A percentile compares a stretch with the other conserved stretches of the same genome.
Conservation (phyloP, 2,888 invertebrate species). For the Habroteleia sp. region DNA sequence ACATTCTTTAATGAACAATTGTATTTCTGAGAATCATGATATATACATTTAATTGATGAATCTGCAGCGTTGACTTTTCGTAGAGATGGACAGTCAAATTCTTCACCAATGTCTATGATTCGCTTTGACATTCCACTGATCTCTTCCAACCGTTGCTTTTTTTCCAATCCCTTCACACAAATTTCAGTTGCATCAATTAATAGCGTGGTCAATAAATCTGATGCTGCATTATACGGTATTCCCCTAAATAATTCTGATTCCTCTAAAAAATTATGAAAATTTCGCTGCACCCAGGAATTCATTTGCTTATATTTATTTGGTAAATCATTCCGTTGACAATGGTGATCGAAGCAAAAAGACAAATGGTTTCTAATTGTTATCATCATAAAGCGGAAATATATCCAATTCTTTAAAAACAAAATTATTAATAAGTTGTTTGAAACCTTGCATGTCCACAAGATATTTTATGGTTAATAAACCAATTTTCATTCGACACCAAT, state of each 20-base stretch:
- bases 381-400: background rate
- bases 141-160: constrained; percentile 18
- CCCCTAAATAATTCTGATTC: no score
- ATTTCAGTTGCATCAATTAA: constrained; percentile 23
- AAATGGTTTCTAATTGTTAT: background rate
- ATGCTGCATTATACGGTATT: constrained; percentile 13
- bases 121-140: constrained; percentile 9
- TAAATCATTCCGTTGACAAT: constrained; percentile 17
- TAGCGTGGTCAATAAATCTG: constrained; percentile 5
- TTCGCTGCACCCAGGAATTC: constrained; percentile 23
- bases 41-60: constrained; percentile 2
- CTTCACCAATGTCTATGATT: constrained; percentile 19
- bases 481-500: background rate
- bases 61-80: constrained; percentile 10
- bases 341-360: constrained; percentile 19
- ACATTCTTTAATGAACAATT: constrained; percentile 25
- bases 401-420: constrained; percentile 38
- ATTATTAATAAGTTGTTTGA: constrained; percentile 17
- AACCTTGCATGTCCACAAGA: constrained; percentile 32
- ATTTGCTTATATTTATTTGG: constrained; percentile 25
- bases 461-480: constrained; percentile 7
- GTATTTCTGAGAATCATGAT: constrained; percentile 12
- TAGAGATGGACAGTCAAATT: constrained; percentile 19
- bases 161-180: constrained; percentile 22
- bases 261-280: constrained; percentile 33